Conservation (phyloP, 2,113 vertebrate species). For the Herpetotheres cachinnans region DNA sequence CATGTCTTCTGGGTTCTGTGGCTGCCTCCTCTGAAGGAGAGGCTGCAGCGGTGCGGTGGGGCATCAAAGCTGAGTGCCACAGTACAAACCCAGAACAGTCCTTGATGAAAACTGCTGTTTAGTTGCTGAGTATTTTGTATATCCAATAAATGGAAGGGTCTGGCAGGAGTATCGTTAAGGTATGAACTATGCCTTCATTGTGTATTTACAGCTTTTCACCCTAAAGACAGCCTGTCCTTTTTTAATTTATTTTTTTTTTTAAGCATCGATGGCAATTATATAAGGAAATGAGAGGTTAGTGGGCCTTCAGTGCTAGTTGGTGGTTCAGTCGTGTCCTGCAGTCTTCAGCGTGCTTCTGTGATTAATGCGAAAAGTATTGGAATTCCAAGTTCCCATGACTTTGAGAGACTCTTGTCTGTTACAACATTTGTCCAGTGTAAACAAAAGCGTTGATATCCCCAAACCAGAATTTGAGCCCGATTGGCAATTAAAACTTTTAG, state of each 20-base stretch:
- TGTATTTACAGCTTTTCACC: background rate
- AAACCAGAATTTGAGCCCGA: background rate
- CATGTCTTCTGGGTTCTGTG: background rate
- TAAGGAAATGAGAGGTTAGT: background rate
- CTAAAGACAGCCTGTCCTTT: background rate
- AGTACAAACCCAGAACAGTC: background rate
- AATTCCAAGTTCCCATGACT: background rate
- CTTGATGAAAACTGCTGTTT: background rate
- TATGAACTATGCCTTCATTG: background rate
- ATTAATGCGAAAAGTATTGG: background rate
- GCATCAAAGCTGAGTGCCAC: background rate
- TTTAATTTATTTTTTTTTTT: background rate
- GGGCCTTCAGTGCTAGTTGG: background rate
- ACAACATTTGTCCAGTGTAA: background rate
- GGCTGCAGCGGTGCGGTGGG: background rate
- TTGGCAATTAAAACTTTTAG: background rate
- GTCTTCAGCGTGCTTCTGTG: background rate
- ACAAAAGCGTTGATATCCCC: background rate
- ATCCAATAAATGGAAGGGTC: background rate
- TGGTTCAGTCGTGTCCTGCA: background rate
- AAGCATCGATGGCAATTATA: background rate
- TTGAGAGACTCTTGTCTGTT: background rate
- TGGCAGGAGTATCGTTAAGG: background rate
- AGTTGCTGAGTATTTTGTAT: background rate
- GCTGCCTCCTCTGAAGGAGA: background rate